Evolutionary conservation across 2,888 invertebrate genomes (phyloP), one percentile per base, ranked within the genome.

Genomic region (Smittia sp.): DNA sequence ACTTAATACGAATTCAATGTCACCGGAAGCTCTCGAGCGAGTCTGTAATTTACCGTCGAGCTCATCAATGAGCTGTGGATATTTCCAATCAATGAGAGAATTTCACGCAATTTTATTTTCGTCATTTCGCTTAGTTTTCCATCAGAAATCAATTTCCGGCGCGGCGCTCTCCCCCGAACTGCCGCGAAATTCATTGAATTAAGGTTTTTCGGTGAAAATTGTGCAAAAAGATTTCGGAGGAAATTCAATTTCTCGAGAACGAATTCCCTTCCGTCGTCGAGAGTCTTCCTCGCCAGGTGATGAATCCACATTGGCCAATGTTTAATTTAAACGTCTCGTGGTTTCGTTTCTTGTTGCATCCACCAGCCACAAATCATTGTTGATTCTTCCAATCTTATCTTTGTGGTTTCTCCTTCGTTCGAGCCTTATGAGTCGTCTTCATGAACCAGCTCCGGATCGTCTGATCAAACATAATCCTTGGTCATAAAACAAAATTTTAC

Each of bases 21-120:
- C 75, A 75, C 74, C 75, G 75, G 75, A 75, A 74, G 74, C 73
- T 75, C 27, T 24, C 70, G 32, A 70, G 15, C 22, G 25, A 22
- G 15, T 63, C 22, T 62, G 6, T 18, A 62, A 7, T 62, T 24
- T 4, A 6, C 24, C n/a, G 3, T 54, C 24, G 4, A n/a, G n/a
- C n/a, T 32, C 32, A 32, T 32, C 32, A 32, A 46, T 18, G 52
- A 3, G 52, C 4, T 3, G 4, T 46, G 52, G 52, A 46, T 46
- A 46, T 46, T 46, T 46, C 18, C n/a, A 15, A 18, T 46, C 52
- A 46, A 46, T 46, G 11, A 46, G 4, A 18, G n/a, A 46, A 46
- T 46, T 46, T 13, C n/a, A 46, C 18, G n/a, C 18, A 15, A 13
- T 15, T 15, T 13, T 15, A 18, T 18, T 46, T 46, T 46, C 52